Base-by-base conservation (phyloP, 2,888 invertebrate genomes). In the Mesochorus sp. region DNA sequence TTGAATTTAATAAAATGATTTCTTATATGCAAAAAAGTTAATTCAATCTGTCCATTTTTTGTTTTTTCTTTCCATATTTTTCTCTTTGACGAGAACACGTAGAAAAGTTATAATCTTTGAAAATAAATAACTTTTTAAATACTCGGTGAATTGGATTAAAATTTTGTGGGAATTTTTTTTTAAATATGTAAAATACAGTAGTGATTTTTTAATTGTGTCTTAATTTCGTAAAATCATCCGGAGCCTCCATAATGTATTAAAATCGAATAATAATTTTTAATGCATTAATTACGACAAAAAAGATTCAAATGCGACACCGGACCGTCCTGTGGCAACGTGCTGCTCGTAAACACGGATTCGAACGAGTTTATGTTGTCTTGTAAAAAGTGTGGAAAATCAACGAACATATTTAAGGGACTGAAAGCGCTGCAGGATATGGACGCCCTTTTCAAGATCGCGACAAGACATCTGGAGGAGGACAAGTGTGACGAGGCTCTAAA, bases 351-450 rank as follows among this genome's bases (percentile, higher is more conserved):
- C 0, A 91, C 93, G 12, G 93, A 94, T 79, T 93, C 94, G 71
- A 93, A 94, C 70, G 94, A 95, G 67, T 95, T 96, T 83, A 94
- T 95, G 93, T 91, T 95, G 37, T 92, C 93, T 80, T 96, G 96
- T 81, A 92, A 93, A 0, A 92, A 93, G 12, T 96, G 96, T 83
- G 93, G 93, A 6, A 93, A 95, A 82, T 92, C 92, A 85, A 95
- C 95, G 0, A 96, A 96, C 86, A 94, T 96, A 62, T 91, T 96
- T 28, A 95, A 94, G 85, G 95, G 95, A 3, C 90, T 96, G 6
- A 95, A 96, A 91, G 93, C 94, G 21, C 91, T 96, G 85, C 95
- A 96, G 94, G 95, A 96, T 82, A 95, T 95, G 0, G 96, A 95
- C 85, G 92, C 93, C 87, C 91, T 95, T 88, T 94, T 94, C 82